phyloP scores from a whole-genome alignment of 2,113 vertebrate species.

The Clarias batrachus region DNA sequence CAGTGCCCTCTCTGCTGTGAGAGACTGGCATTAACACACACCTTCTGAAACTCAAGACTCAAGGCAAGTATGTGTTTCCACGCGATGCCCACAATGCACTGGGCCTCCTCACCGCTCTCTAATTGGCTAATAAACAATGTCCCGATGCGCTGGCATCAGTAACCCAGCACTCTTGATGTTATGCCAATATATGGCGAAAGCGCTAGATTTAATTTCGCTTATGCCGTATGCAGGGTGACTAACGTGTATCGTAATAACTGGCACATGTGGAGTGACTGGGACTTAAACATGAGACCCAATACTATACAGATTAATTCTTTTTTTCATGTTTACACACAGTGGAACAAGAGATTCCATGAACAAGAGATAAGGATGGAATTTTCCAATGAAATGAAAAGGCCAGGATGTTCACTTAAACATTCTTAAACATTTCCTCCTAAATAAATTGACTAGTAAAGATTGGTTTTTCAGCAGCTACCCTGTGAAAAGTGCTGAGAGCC shows the following conservation, averaged over 20 bases:
- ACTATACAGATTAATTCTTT: background rate
- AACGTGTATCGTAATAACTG: constrained; percentile 11
- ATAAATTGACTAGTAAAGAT: background rate
- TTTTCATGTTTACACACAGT: background rate
- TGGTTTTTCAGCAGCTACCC: background rate
- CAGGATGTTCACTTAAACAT: background rate
- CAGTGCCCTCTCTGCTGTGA: constrained; percentile 20
- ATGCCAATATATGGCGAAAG: constrained; percentile 11
- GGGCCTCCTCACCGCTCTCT: constrained; percentile 6
- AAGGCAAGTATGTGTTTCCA: background rate
- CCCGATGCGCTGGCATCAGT: constrained; percentile 21
- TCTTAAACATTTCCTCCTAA: background rate
- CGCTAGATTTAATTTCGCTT: constrained; percentile 46
- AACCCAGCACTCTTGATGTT: constrained; percentile 15
- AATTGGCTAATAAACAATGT: constrained; percentile 25
- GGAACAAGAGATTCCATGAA: background rate
- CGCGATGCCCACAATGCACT: constrained; percentile 11
- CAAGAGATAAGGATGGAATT: background rate
- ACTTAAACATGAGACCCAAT: background rate
- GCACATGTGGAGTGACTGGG: background rate
- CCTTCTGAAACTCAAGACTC: constrained; percentile 21
- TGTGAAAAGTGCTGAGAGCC: background rate
- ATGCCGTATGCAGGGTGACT: constrained; percentile 5
- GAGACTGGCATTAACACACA: constrained; percentile 18
- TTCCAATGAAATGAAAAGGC: background rate